These are phyloP conservation scores for Sitophilus oryzae DNA, from an alignment of 1,140 invertebrate species.

Conservation along the genomic window DNA sequence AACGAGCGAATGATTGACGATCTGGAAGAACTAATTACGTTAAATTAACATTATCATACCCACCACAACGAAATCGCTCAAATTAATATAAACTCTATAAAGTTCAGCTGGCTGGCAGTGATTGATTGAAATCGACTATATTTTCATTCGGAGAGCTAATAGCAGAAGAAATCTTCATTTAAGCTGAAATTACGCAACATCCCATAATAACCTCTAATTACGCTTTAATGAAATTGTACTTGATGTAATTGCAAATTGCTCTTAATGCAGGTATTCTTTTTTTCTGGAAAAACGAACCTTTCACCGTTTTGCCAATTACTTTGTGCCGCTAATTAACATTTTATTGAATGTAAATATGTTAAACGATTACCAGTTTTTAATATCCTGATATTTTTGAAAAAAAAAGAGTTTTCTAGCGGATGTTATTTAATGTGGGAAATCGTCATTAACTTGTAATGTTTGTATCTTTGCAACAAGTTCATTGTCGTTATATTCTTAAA, in stretches of 20 bases:
- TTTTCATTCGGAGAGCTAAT: not conserved
- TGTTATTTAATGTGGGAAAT: too few relatives aligned
- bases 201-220: not conserved
- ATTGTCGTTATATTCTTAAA: too few relatives aligned
- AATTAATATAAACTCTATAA: slow-evolving; percentile 17
- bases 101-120: slow-evolving; percentile 11
- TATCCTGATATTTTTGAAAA: too few relatives aligned
- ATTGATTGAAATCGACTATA: slow-evolving; percentile 17
- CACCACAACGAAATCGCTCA: slow-evolving; percentile 2
- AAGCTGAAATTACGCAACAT: not conserved
- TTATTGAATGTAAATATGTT: too few relatives aligned
- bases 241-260: not conserved
- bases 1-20: slow-evolving; percentile 1
- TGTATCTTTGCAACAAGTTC: too few relatives aligned
- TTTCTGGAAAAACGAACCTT: too few relatives aligned
- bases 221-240: not conserved
- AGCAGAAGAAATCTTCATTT: not conserved
- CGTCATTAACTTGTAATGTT: too few relatives aligned
- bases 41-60: not conserved
- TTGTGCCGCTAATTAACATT: too few relatives aligned
- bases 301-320: too few relatives aligned
- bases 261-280: not conserved
- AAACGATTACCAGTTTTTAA: too few relatives aligned
- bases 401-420: too few relatives aligned
- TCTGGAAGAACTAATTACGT: slow-evolving; percentile 2